Percentiles rank a stretch among this genome's conserved stretches.
Conservation (phyloP, 2,797 vertebrate genomes). For the Diglossa cyanea region DNA sequence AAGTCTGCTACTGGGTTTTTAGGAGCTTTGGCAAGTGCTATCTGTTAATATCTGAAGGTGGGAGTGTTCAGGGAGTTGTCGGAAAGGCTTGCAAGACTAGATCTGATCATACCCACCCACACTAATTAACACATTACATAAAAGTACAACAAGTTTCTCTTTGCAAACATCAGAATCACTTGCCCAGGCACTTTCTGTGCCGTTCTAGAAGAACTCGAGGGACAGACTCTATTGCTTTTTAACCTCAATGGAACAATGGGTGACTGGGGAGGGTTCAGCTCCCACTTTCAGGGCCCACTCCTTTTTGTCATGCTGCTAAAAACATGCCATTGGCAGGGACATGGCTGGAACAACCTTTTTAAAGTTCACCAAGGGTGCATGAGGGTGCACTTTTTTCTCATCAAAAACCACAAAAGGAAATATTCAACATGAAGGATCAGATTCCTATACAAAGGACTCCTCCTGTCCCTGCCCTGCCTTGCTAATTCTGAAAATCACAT, state of each 20-base stretch:
- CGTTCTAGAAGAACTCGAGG: background rate
- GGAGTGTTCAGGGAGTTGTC: conserved; percentile 57
- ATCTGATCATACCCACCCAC: conserved; percentile 58
- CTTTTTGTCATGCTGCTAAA: background rate
- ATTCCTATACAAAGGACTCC: background rate
- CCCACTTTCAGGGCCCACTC: background rate
- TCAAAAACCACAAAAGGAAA: background rate
- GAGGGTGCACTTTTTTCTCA: background rate
- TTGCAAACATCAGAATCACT: conserved; percentile 33
- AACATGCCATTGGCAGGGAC: background rate
- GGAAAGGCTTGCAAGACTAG: conserved; percentile 51
- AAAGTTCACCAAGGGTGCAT: background rate
- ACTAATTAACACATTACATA: conserved; percentile 61
- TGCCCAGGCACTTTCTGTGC: conserved; percentile 34
- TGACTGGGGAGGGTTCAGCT: background rate
- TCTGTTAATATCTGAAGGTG: conserved; percentile 60
- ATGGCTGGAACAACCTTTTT: background rate
- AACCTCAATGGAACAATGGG: background rate
- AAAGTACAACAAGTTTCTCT: conserved; percentile 47
- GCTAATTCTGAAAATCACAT: background rate
- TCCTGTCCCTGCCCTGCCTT: background rate
- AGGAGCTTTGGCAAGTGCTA: conserved; percentile 43
- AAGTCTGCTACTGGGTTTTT: conserved; percentile 1
- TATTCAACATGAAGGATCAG: background rate
- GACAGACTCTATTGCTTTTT: background rate